Percentiles rank a stretch among this genome's conserved stretches.
Evolutionary conservation across 2,113 vertebrate genomes (phyloP).

Genomic region (Callithrix jacchus): DNA sequence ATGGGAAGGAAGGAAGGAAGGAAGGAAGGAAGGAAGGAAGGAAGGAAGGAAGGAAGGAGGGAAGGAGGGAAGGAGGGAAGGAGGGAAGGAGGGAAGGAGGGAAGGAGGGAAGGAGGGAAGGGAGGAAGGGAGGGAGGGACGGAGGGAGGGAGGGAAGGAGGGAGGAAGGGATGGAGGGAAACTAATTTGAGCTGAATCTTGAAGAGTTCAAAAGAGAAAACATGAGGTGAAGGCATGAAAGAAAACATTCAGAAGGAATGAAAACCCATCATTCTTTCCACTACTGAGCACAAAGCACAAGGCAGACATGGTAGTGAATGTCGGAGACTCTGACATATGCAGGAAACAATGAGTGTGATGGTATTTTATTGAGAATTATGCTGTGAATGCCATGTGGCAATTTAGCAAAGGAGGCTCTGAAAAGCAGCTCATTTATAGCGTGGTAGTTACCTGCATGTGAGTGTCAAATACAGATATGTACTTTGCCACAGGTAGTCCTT

Average conservation of each 20-base stretch:
- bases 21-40: too few species aligned
- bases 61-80: too few species aligned
- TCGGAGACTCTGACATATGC: background rate
- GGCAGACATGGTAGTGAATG: background rate
- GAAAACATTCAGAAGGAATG: background rate
- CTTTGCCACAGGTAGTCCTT: background rate
- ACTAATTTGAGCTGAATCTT: background rate
- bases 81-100: too few species aligned
- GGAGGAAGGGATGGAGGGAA: too few species aligned
- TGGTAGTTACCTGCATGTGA: background rate
- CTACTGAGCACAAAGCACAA: fast-evolving
- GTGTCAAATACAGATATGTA: background rate
- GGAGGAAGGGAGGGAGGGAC: too few species aligned
- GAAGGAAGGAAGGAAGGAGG: too few species aligned
- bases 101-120: too few species aligned
- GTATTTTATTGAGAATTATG: background rate
- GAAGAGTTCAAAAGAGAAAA: background rate
- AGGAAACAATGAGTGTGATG: background rate
- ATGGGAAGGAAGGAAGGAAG: too few species aligned
- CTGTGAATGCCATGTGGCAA: background rate
- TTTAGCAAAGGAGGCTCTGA: background rate
- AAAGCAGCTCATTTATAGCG: background rate
- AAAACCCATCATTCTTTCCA: background rate
- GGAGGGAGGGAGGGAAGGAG: too few species aligned
- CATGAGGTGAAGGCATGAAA: background rate